Evolutionary conservation across 2,797 vertebrate genomes (phyloP), one percentile per base, ranked within the genome.

Genomic region (Chrosomus eos): DNA sequence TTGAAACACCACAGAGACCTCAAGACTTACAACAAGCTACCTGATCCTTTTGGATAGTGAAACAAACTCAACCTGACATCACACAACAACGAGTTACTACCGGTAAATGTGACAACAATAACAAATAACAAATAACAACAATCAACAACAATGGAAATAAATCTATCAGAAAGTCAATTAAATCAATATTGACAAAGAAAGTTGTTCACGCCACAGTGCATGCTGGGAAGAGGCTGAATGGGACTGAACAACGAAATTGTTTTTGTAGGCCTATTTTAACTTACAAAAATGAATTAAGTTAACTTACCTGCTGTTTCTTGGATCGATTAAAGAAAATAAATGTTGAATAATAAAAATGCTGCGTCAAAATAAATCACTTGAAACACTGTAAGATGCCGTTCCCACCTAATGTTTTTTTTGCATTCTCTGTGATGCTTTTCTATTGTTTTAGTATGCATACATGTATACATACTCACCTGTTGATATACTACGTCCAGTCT

Each of bases 41-140:
- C 55, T 78, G 55, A 78, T 62, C 23, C 38, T 77, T 45, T 45
- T 79, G 36, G 45, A 26, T 21, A 43, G 26, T 28, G 38, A 64
- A 79, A 64, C 38, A 79, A 79, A 79, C n/a, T 58, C 74, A 77
- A 31, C 10, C 38, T 23, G 55, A 64, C 60, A 62, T 79, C 76
- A 79, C 16, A 28, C 14, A 18, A 79, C 3, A 26, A 26, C 7
- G 11, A 48, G 76, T 64, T 64, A 79, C 18, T 64, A n/a, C n/a
- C n/a, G n/a, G n/a, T n/a, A 79, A 78, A 79, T 45, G 40, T 79
- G 58, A 64, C 36, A 45, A 45, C 36, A 78, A 64, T n/a, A 45
- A 45, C 36, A 78, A 64, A 64, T 14, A 28, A 45, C n/a, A 79
- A 64, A 64, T 14, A 28, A 40, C 21, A 77, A 60, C 16, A 38